Evolutionary conservation across 2,113 vertebrate genomes (phyloP), one percentile per base, ranked within the genome.

Genomic region (Salvator merianae): DNA sequence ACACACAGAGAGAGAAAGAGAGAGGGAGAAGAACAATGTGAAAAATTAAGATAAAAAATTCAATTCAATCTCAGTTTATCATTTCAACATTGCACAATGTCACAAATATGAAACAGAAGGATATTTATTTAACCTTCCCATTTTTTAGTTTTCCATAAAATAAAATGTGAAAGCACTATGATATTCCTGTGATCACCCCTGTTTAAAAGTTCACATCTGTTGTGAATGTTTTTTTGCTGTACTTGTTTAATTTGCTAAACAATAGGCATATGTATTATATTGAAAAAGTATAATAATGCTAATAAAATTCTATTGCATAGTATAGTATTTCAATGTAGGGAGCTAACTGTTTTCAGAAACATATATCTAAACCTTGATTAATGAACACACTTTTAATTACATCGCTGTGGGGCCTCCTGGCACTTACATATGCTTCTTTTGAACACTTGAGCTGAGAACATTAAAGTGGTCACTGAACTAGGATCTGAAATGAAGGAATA

Each of bases 41-140:
- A 63, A 66, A 43, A 47, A 55, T 74, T 83, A 34, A n/a, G 38
- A 65, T 74, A 74, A 50, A 83, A 83, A 81, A 81, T 71, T 32
- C 74, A 65, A 34, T 47, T 32, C 34, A 75, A 32, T 66, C 38
- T 14, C 14, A 65, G 26, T 82, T 74, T 82, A 82, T 83, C 71
- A 75, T 75, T 83, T 83, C 71, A 66, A 26, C n/a, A 66, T n/a
- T 47, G n/a, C 59, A 28, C 43, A n/a, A 65, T 75, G 55, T 50
- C 40, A 75, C 59, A 12, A 74, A 82, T 66, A 40, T 66, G 62
- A 83, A 74, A 66, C 12, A 40, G 22, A 73, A 43, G 14, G 65
- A 75, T 65, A 65, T 50, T 66, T 75, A 75, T 10, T 66, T 65
- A 66, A 83, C 22, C 36, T 30, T 62, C 12, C 24, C 13, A 40